phyloP scores from a whole-genome alignment of 2,888 invertebrate genomes.

The Tuberolachnus salignus region DNA sequence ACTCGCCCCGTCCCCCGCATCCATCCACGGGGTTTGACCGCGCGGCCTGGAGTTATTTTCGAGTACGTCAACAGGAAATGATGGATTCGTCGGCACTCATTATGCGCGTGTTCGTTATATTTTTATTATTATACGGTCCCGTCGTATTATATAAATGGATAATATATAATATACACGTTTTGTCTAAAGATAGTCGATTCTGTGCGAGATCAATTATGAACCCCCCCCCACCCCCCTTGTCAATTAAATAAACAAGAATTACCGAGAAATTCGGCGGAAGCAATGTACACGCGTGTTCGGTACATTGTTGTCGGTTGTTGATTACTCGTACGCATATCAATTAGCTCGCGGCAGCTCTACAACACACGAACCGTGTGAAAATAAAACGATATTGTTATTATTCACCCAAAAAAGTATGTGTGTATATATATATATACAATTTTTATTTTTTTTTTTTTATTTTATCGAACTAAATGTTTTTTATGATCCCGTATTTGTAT shows the following conservation, averaged over 20 bases:
- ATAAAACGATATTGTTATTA: not conserved
- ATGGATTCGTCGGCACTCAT: slow-evolving; percentile 44
- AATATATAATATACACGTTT: not conserved
- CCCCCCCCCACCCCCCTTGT: not conserved
- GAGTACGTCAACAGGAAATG: slow-evolving; percentile 54
- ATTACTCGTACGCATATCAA: not conserved
- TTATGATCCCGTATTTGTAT: no score
- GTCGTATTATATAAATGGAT: not conserved
- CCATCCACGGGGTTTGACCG: slow-evolving; percentile 21
- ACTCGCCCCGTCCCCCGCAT: not conserved
- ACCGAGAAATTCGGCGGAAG: slow-evolving; percentile 19
- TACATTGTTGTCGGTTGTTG: not conserved
- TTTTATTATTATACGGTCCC: not conserved
- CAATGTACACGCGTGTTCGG: not conserved
- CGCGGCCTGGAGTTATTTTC: slow-evolving; percentile 40
- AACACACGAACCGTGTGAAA: not conserved
- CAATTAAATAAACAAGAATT: slow-evolving; percentile 28
- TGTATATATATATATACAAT: no score
- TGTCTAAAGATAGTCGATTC: slow-evolving; percentile 39
- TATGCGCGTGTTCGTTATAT: slow-evolving; percentile 16
- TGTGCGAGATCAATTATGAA: slow-evolving; percentile 16
- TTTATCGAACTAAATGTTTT: not conserved
- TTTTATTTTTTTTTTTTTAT: no score
- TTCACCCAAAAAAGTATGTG: not conserved
- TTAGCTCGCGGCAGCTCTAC: not conserved